phyloP scores from a whole-genome alignment of 2,888 invertebrate species.

The Rotaria magnacalcarata region DNA sequence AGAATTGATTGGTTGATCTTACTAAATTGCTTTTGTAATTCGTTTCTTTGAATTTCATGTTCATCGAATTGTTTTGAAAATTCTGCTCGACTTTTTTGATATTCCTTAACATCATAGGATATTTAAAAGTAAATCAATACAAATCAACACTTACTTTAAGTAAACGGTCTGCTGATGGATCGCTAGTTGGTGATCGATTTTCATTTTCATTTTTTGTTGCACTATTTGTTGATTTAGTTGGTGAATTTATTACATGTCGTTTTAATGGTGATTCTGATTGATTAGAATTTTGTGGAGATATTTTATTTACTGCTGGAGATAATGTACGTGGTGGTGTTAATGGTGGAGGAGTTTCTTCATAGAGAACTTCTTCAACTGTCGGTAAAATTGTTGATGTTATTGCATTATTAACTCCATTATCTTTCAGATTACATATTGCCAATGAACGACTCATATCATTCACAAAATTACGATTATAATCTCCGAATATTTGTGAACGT shows the following conservation, averaged over 20 bases:
- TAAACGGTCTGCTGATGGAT: background rate
- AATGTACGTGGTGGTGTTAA: background rate
- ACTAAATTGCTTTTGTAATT: constrained; percentile 64
- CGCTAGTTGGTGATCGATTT: background rate
- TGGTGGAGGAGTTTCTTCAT: constrained; percentile 5
- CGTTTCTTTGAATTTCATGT: constrained; percentile 55
- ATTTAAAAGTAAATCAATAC: no score
- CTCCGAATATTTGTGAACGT: constrained; percentile 45
- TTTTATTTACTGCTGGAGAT: background rate
- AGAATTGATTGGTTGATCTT: background rate
- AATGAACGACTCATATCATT: constrained; percentile 34
- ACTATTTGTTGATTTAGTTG: background rate
- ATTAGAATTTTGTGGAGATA: background rate
- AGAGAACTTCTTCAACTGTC: constrained; percentile 31
- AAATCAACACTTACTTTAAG: background rate
- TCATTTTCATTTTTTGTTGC: background rate
- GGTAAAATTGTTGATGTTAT: background rate
- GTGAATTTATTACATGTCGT: background rate
- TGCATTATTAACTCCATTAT: constrained; percentile 15
- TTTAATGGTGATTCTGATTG: background rate
- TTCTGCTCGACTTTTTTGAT: constrained; percentile 44
- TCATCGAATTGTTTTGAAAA: constrained; percentile 49
- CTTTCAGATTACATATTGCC: constrained; percentile 15
- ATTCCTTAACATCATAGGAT: background rate
- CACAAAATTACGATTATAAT: constrained; percentile 29